Base-by-base conservation (phyloP, 2,888 invertebrate genomes). In the Apomyelois bistriatella region DNA sequence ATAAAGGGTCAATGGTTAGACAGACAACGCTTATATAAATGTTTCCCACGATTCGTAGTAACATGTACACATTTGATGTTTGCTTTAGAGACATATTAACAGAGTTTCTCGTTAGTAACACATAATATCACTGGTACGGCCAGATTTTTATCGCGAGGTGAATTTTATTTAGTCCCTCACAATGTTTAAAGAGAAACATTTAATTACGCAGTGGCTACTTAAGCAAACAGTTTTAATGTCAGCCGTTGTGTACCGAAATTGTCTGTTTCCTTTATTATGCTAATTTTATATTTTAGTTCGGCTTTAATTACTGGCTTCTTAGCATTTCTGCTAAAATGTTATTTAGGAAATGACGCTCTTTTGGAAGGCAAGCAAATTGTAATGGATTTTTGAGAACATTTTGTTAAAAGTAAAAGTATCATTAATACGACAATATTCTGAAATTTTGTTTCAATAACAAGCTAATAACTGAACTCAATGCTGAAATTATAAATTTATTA, bases 11-110 rank as follows among this genome's bases (percentile, higher is more conserved):
- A 81, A 70, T 70, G 67, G 70, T 76, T 78, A 73, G 68, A 67
- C 70, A 70, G 66, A 68, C 72, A 69, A 63, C 67, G 66, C 66
- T 52, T 70, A 64, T 73, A 74, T 66, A 72, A 71, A 72, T 68
- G 65, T 76, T 85, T 85, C 86, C 82, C 86, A 86, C 85, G 85
- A 77, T 72, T 73, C 66, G 65, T 73, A 67, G 70, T 62, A 68
- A 66, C 65, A 70, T 65, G 58, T 64, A 67, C 61, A 63, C 65
- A 70, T 60, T 65, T 58, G 58, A 60, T 61, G 57, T 68, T 68
- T 63, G 62, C 58, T 65, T 58, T 69, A 65, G 54, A 59, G 62
- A 58, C 58, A 59, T 54, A 61, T 67, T 28, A 71, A 68, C 63
- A 59, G 65, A 64, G 74, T 74, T 74, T 77, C 65, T 71, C 63